Conservation (phyloP, 1,140 invertebrate genomes). For the Artemia franciscana region DNA sequence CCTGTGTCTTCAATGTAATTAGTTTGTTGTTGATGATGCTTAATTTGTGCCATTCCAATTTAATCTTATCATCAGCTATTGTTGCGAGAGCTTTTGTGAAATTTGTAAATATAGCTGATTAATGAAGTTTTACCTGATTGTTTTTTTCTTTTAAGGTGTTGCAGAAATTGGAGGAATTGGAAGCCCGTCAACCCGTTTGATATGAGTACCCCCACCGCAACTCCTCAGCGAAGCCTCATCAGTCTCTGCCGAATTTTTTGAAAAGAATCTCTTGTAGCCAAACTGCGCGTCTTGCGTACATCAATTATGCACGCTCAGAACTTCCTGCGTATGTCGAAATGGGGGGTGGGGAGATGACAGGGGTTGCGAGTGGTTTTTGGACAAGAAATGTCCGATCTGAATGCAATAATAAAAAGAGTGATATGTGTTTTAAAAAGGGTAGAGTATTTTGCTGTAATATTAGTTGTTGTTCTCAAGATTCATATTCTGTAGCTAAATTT, state of each 20-base stretch:
- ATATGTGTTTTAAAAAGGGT: neutral
- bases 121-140: neutral
- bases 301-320: neutral
- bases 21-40: neutral
- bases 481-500: neutral
- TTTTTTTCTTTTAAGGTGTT: neutral
- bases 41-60: no score
- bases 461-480: neutral
- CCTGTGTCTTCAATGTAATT: neutral
- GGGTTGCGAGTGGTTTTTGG: neutral
- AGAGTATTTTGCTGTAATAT: neutral
- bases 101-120: neutral
- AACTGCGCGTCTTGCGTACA: neutral
- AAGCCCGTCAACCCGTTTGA: neutral
- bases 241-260: neutral
- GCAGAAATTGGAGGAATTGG: neutral
- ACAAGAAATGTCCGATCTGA: neutral
- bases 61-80: no score
- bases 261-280: neutral
- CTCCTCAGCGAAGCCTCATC: neutral
- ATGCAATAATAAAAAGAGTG: neutral
- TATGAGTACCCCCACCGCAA: neutral
- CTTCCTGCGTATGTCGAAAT: neutral
- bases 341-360: neutral
- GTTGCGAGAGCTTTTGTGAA: neutral